Evolutionary conservation across 1,140 invertebrate species (phyloP).

Genomic region (Elysia chlorotica): DNA sequence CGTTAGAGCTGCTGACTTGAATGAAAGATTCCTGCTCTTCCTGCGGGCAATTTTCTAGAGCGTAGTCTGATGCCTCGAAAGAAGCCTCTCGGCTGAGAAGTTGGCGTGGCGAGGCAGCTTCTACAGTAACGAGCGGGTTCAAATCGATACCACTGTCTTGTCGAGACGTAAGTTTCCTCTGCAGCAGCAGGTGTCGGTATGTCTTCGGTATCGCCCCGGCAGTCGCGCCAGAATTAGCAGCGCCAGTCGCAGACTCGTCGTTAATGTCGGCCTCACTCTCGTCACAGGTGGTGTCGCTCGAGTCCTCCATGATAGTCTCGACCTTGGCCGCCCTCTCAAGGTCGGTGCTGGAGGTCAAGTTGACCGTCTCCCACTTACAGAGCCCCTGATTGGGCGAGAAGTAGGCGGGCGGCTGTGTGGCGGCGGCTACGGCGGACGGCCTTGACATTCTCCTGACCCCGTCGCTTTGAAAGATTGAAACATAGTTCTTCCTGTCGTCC

Average conservation of each 20-base stretch:
- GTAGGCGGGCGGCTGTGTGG: not conserved
- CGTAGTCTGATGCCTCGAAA: not conserved
- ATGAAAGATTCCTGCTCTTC: not conserved
- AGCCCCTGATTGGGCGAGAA: slow-evolving; percentile 2
- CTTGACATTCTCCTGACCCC: too few species aligned
- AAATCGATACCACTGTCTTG: not conserved
- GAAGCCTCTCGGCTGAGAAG: too few species aligned
- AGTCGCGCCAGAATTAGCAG: too few species aligned
- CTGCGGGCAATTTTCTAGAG: not conserved
- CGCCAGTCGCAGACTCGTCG: not conserved
- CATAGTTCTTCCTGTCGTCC: slow-evolving; percentile 14
- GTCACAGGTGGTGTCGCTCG: not conserved
- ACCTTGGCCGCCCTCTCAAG: too few species aligned
- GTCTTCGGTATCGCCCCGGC: too few species aligned
- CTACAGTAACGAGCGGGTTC: too few species aligned
- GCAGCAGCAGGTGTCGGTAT: too few species aligned
- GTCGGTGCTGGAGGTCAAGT: too few species aligned
- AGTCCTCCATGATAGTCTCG: not conserved
- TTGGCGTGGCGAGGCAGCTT: too few species aligned
- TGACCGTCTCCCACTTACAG: slow-evolving; percentile 22
- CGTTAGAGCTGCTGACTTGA: not conserved
- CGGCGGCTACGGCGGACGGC: too few species aligned
- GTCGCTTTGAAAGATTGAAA: not conserved
- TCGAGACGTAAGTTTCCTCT: not conserved
- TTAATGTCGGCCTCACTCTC: not conserved